Conservation (phyloP, 1,140 invertebrate species). For the Nasonia giraulti region DNA sequence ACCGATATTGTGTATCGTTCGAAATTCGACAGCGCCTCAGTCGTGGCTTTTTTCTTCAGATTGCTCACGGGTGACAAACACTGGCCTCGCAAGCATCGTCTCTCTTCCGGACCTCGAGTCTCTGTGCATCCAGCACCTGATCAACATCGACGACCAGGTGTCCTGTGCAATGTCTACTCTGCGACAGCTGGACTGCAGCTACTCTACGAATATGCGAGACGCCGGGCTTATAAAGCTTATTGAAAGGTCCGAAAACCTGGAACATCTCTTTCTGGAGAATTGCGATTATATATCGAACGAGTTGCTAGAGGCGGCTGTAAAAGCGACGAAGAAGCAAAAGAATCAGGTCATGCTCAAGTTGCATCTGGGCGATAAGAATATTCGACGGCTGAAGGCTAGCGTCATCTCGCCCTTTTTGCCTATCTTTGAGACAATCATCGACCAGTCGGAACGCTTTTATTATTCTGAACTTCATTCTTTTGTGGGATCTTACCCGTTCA, state of each 20-base stretch:
- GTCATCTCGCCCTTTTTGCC: conserved; percentile 5
- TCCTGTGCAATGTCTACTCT: conserved; percentile 11
- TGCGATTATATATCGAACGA: conserved; percentile 29
- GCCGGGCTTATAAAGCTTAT: conserved; percentile 1
- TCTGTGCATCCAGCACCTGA: neutral
- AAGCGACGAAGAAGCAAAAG: conserved; percentile 8
- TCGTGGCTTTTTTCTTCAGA: neutral
- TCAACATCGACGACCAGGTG: conserved; percentile 22
- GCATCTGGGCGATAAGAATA: neutral
- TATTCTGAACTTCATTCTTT: no score
- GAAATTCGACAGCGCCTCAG: no score
- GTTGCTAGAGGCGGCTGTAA: conserved; percentile 18
- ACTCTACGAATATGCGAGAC: neutral
- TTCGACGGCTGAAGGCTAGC: neutral
- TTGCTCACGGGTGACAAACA: conserved; percentile 24
- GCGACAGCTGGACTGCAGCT: conserved; percentile 18
- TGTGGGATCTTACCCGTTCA: no score
- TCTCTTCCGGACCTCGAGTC: neutral
- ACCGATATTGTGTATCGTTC: no score
- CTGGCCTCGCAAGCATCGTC: conserved; percentile 12
- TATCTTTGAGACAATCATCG: neutral
- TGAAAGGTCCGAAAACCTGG: neutral
- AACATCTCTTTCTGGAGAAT: conserved; percentile 1
- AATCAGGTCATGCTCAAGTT: conserved; percentile 23
- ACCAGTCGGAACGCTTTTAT: no score